Conservation (phyloP, 2,797 vertebrate genomes). For the Psittacula echo region DNA sequence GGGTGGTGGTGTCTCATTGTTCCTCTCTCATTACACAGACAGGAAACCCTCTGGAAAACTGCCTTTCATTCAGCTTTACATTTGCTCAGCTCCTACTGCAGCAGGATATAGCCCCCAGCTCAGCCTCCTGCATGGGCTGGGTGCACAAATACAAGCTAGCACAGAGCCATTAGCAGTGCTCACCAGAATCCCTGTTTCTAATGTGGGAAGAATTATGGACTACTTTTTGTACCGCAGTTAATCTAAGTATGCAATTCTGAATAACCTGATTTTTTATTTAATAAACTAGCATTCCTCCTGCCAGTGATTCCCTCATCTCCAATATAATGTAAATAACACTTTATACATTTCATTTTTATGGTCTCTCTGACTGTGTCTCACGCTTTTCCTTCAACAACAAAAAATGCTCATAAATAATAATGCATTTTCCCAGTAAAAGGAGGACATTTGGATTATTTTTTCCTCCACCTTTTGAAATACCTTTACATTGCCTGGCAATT, state of each 20-base stretch:
- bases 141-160: not conserved
- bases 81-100: not conserved
- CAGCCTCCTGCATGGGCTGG: not conserved
- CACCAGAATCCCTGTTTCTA: not conserved
- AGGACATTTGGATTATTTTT: constrained; percentile 18
- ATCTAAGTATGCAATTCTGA: constrained; percentile 13
- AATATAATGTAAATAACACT: constrained; percentile 31
- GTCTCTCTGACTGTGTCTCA: constrained; percentile 1
- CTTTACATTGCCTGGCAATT: not conserved
- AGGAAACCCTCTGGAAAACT: not conserved
- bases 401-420: constrained; percentile 46
- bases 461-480: not conserved
- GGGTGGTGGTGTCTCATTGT: not conserved
- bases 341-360: not conserved
- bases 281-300: constrained; percentile 15
- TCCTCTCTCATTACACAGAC: not conserved
- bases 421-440: not conserved
- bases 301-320: not conserved
- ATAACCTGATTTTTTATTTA: constrained; percentile 38
- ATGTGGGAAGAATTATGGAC: not conserved
- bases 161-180: not conserved
- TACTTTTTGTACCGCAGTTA: constrained; percentile 15
- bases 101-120: not conserved
- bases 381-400: not conserved
- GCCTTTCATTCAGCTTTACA: not conserved